Conservation (phyloP, 2,888 invertebrate genomes). For the Tinea pellionella region DNA sequence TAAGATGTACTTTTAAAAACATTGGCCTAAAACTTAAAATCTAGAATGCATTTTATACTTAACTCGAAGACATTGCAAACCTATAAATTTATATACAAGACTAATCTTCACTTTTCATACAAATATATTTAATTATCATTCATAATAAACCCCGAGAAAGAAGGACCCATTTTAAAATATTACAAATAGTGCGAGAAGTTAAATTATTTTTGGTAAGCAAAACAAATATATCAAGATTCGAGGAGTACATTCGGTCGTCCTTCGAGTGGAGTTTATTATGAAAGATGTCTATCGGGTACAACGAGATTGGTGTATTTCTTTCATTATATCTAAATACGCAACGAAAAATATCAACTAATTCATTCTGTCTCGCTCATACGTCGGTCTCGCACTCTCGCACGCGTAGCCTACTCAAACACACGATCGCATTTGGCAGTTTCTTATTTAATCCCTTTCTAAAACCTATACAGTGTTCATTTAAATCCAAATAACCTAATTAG, state of each 20-base stretch:
- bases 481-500: constrained; percentile 16
- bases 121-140: constrained; percentile 37
- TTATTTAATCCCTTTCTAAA: constrained; percentile 24
- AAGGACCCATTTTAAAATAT: neutral
- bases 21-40: constrained; percentile 68
- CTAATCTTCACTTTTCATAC: constrained; percentile 57
- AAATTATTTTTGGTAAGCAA: constrained; percentile 10
- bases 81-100: constrained; percentile 63
- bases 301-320: constrained; percentile 59
- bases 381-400: constrained; percentile 11
- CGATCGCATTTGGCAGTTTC: constrained; percentile 61
- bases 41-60: constrained; percentile 67
- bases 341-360: constrained; percentile 39
- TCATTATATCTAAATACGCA: constrained; percentile 57
- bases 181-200: neutral
- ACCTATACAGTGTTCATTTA: neutral
- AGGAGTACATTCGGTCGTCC: neutral
- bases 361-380: constrained; percentile 22
- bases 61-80: constrained; percentile 61
- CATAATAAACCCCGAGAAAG: constrained; percentile 41
- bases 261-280: constrained; percentile 39
- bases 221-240: neutral
- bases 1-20: constrained; percentile 51
- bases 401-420: constrained; percentile 22
- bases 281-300: constrained; percentile 33